These are phyloP conservation scores for Solenopsis invicta DNA, from an alignment of 1,140 invertebrate genomes.

Conservation along the genomic window DNA sequence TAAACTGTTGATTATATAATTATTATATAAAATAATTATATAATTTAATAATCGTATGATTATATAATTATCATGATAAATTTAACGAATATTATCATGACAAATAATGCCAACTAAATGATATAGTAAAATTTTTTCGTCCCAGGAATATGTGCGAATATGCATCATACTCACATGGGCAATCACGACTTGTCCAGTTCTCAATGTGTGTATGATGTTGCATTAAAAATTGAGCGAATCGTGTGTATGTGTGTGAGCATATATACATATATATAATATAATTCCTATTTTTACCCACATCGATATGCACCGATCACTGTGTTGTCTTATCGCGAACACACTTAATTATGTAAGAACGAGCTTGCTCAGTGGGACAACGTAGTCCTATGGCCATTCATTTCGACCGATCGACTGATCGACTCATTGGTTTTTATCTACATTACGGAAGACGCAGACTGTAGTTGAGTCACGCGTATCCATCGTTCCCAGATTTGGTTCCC, in stretches of 20 bases:
- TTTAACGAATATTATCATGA: background rate
- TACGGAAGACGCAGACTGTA: slow-evolving; percentile 61
- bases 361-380: slow-evolving; percentile 50
- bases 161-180: slow-evolving; percentile 30
- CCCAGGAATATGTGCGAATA: background rate
- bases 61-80: background rate
- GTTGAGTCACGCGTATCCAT: slow-evolving; percentile 62
- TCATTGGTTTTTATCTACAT: slow-evolving; percentile 38
- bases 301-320: slow-evolving; percentile 72
- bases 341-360: slow-evolving; percentile 58
- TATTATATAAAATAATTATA: too few relatives aligned
- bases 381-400: slow-evolving; percentile 63
- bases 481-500: slow-evolving; percentile 30
- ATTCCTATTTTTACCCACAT: slow-evolving; percentile 60
- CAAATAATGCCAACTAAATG: background rate
- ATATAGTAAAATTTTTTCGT: background rate
- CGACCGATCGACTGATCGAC: slow-evolving; percentile 71
- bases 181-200: slow-evolving; percentile 26
- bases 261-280: slow-evolving; percentile 35
- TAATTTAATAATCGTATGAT: too few relatives aligned
- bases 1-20: background rate
- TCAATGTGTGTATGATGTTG: slow-evolving; percentile 5
- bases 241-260: background rate
- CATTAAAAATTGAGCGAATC: background rate
- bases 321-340: slow-evolving; percentile 58